Base-by-base conservation (phyloP, 1,140 invertebrate genomes). In the Macrobrachium rosenbergii region DNA sequence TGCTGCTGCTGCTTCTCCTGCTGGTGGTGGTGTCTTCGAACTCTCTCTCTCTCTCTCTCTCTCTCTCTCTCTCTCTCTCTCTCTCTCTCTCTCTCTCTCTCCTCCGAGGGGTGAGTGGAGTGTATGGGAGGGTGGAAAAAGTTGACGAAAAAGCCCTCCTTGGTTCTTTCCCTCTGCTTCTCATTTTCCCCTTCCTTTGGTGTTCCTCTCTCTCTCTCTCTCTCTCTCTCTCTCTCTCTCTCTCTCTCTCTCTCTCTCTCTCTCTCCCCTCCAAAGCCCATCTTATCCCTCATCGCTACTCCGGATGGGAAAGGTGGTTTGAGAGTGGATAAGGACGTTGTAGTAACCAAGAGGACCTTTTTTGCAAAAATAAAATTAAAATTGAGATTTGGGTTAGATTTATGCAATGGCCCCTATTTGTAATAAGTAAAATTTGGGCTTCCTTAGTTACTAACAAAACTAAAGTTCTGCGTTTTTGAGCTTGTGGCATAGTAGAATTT, bases 161-260 rank as follows among this genome's bases (percentile, higher is more conserved):
- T 52, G 8, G 52, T 82, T 37, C 21, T 19, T 67, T 64, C 52
- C 63, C 80, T 52, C 21, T 60, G 23, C 62, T 45, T 23, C 80
- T 14, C 28, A n/a, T 64, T 16, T 67, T 45, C 63, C 37, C 64
- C 80, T 17, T 19, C 8, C 58, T 43, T 21, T n/a, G 59, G 37
- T 82, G 63, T 63, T 64, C 45, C 16, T 23, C 62, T 59, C n/a
- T 43, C 63, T 62, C 52, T 43, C 63, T 45, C 45, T 69, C 21
- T 52, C 69, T 82, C 21, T 64, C 43, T 23, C 52, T 37, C 43
- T 23, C 60, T 45, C 43, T 81, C 28, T 62, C 60, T 10, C 59
- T 80, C 21, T 80, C n/a, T 37, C 59, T n/a, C 21, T 60, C 77
- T 63, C 58, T 62, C 77, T 60, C 21, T 59, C 45, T 45, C 75